Evolutionary conservation across 2,888 invertebrate genomes (phyloP).

Genomic region (Geotrupes spiniger): DNA sequence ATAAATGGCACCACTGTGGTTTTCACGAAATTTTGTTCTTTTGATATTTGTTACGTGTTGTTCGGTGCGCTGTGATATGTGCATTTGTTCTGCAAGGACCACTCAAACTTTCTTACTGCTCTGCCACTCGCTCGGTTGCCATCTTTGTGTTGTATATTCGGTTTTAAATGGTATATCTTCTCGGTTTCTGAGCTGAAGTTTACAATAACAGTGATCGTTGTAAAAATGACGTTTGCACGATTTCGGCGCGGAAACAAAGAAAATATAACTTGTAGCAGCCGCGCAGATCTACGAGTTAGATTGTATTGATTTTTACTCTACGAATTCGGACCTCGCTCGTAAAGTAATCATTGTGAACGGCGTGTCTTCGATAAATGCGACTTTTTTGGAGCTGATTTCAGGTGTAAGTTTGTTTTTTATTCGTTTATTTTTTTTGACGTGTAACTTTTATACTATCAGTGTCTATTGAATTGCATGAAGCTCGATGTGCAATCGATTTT

Average conservation of each 20-base stretch:
- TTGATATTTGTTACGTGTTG: constrained; percentile 45
- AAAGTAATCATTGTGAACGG: constrained; percentile 21
- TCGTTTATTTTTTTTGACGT: constrained; percentile 9
- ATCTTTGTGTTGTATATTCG: constrained; percentile 38
- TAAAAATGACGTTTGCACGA: no score
- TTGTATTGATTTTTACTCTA: neutral
- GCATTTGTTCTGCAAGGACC: constrained; percentile 70
- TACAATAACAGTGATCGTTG: neutral
- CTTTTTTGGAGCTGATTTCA: constrained; percentile 36
- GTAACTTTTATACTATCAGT: constrained; percentile 25
- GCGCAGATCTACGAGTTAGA: no score
- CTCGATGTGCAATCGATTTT: constrained; percentile 38
- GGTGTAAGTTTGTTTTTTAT: constrained; percentile 35
- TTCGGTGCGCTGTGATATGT: constrained; percentile 51
- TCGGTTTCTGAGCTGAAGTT: no score
- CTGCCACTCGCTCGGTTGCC: constrained; percentile 50
- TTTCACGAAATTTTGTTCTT: constrained; percentile 17
- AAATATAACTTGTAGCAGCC: no score
- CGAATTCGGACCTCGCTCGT: constrained; percentile 16
- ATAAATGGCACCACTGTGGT: neutral
- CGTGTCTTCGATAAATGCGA: constrained; percentile 34
- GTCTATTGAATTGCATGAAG: constrained; percentile 40
- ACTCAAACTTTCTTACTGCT: constrained; percentile 69
- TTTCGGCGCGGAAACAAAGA: no score
- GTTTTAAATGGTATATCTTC: constrained; percentile 17